A percentile compares a stretch with the other conserved stretches of the same genome.
These are phyloP conservation scores for Papio anubis DNA, from an alignment of 2,113 vertebrate species.

Conservation along the genomic window DNA sequence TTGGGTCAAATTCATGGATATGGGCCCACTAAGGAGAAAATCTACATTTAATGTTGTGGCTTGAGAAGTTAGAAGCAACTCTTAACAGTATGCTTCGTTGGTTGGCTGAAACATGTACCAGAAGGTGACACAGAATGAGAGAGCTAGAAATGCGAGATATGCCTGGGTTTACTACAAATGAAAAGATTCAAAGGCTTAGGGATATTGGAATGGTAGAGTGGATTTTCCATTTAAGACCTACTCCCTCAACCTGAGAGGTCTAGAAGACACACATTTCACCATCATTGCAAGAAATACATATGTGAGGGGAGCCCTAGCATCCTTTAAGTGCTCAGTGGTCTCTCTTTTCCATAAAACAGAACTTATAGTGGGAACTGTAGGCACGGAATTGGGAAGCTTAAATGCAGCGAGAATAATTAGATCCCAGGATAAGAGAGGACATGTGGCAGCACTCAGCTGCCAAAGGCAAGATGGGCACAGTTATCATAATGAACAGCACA, in stretches of 20 bases:
- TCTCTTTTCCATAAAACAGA: neutral
- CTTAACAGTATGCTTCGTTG: neutral
- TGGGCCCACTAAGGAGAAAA: neutral
- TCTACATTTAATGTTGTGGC: neutral
- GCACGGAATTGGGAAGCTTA: neutral
- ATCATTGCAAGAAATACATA: neutral
- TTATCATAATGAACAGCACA: neutral
- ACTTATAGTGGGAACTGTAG: neutral
- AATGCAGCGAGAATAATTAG: neutral
- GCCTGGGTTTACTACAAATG: neutral
- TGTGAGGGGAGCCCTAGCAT: neutral
- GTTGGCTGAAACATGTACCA: neutral
- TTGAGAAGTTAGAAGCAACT: neutral
- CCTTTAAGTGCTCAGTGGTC: neutral
- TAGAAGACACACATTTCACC: neutral
- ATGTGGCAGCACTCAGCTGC: neutral
- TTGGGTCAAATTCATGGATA: neutral
- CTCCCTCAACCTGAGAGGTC: too few species aligned
- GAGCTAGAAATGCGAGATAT: neutral
- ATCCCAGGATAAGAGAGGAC: neutral
- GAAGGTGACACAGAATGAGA: neutral
- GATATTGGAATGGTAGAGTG: too few species aligned
- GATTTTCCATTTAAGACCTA: too few species aligned
- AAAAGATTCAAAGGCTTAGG: neutral
- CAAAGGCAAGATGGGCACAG: neutral